These are phyloP conservation scores for Eupithecia subfuscata DNA, from an alignment of 2,888 invertebrate species.

Conservation along the genomic window DNA sequence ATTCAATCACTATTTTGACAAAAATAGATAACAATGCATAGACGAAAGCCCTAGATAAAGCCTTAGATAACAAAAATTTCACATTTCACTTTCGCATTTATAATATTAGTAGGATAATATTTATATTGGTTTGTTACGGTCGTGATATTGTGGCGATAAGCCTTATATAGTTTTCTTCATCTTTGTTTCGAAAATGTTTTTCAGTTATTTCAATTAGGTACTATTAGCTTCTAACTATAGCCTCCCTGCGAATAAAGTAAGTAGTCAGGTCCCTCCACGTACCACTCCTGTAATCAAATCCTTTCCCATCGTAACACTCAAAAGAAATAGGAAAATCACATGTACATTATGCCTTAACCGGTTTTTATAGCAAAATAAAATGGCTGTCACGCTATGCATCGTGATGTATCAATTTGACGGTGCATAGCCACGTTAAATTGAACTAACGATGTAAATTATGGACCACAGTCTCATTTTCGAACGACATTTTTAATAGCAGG, in stretches of 20 bases:
- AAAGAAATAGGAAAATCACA: not conserved
- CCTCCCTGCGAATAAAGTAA: not conserved
- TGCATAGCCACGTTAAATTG: not conserved
- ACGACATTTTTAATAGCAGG: not conserved
- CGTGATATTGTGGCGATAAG: not conserved
- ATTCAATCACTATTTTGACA: no score
- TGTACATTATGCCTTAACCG: not conserved
- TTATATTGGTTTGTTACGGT: not conserved
- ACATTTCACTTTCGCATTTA: no score
- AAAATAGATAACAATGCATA: no score
- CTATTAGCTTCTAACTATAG: not conserved
- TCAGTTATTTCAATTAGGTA: not conserved
- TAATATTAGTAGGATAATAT: no score
- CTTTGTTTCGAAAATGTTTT: not conserved
- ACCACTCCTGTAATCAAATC: not conserved
- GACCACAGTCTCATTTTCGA: not conserved
- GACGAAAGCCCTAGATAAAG: no score
- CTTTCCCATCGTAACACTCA: not conserved
- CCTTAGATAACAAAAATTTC: no score
- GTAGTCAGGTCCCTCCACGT: not conserved
- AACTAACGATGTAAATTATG: not conserved
- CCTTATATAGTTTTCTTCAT: not conserved
- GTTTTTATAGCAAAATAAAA: not conserved
- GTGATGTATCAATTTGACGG: not conserved
- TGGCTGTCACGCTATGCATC: not conserved